Evolutionary conservation across 2,888 invertebrate genomes (phyloP), one percentile per base, ranked within the genome.

Genomic region (Platycheirus rosarum): DNA sequence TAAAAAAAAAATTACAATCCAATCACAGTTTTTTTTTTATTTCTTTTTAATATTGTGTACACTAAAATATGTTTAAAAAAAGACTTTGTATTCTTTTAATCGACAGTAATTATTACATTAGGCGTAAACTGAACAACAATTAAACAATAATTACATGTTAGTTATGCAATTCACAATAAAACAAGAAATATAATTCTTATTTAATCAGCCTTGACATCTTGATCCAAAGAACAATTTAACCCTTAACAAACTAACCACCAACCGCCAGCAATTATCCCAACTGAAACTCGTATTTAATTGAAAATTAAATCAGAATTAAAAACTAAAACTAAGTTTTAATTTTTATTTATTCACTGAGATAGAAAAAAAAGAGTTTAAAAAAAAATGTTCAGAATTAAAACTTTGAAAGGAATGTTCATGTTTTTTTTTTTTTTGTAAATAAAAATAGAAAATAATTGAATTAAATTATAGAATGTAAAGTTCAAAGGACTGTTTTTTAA

Each of bases 151-250:
- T 14, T 42, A 4, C 11, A 7, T 26, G 3, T 6, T 32, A 6
- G 8, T 62, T 44, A 32, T 32, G 18, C 18, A 46, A 46, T 60
- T 42, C 16, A 29, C 14, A 44, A 60, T 13, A 13, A 46, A 16
- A n/a, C 1, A 5, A 14, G 11, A 8, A 48, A 48, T 2, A n/a
- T 5, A 51, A 32, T 49, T 32, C 8, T 32, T 32, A 29, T 51
- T 49, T 32, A 29, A 16, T 6, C 14, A 29, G 32, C 51, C 11
- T 11, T n/a, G 51, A 51, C 16, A 51, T 32, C 7, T 23, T 51
- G 51, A 51, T 32, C 51, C 16, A 16, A 32, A 23, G 23, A 49
- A 49, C 14, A 49, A 29, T 49, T 49, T 16, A 35, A 35, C 18
- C 18, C 18, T 18, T 51, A n/a, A 32, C 11, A 11, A 4, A 3